Evolutionary conservation across 2,113 vertebrate genomes (phyloP), one percentile per base, ranked within the genome.

Genomic region (Myodes glareolus): DNA sequence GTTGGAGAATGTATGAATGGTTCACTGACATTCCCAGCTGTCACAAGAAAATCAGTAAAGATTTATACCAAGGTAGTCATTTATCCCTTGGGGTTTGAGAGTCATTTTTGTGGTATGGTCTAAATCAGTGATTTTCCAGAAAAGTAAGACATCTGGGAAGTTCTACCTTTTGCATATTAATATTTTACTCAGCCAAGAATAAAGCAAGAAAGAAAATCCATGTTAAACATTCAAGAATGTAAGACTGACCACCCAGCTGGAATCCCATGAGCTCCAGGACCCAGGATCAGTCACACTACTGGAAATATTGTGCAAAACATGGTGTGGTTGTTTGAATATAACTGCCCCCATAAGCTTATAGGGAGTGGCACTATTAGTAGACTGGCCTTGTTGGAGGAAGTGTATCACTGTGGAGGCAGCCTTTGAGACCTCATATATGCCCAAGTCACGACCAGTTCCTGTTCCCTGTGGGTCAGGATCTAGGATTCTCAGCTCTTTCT

Each of bases 101-200:
- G 29, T 16, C 78, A 27, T 78, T 93, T 94, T 75, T 75, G 77
- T 23, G 36, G 13, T 68, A 52, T 61, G 23, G 25, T 89, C 68
- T 45, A 86, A 91, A 90, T 91, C 31, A 82, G 14, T 93, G 39
- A 47, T 61, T 96, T 97, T 85, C 42, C 77, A 75, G 29, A 78
- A 90, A 96, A 84, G 50, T 16, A 90, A 31, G 9, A 36, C 88
- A 75, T 29, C n/a, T 77, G 31, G 11, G 17, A 68, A 50, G 36
- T 47, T 39, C n/a, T 63, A 14, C 12, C 55, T 67, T 92, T 94
- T 75, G 21, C 33, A 75, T 50, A 42, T 90, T 63, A 88, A 21
- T 70, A 52, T 80, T 88, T 95, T 77, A 94, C 27, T 63, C n/a
- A 45, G 47, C 65, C 72, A 9, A 87, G 67, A 80, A 76, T 76